phyloP scores from a whole-genome alignment of 2,797 vertebrate genomes.

The Fratercula arctica region DNA sequence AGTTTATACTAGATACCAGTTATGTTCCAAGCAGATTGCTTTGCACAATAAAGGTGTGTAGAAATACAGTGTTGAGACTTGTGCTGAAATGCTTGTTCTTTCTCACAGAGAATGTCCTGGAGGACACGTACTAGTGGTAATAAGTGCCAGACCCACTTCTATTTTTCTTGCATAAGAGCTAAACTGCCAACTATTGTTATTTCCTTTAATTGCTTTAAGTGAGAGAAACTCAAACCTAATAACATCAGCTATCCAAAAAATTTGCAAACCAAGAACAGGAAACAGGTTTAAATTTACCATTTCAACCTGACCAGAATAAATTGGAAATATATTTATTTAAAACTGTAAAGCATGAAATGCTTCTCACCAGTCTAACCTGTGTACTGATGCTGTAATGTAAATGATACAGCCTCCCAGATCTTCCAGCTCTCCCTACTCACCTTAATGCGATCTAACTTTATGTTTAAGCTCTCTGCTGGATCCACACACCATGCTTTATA shows the following conservation, averaged over 20 bases:
- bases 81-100: neutral
- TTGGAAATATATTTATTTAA: neutral
- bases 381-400: neutral
- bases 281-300: neutral
- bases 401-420: neutral
- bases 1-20: neutral
- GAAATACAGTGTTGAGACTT: neutral
- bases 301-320: neutral
- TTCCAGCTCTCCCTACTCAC: neutral
- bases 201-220: neutral
- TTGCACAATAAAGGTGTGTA: conserved; percentile 8
- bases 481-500: neutral
- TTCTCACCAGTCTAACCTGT: neutral
- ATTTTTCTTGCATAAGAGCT: neutral
- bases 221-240: neutral
- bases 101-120: neutral
- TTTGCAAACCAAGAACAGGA: neutral
- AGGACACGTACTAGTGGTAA: neutral
- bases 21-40: neutral
- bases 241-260: neutral
- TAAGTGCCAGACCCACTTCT: neutral
- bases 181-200: neutral
- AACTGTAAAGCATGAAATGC: neutral
- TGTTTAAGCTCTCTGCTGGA: neutral
- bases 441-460: neutral